A percentile compares a stretch with the other conserved stretches of the same genome.
Conservation (phyloP, 2,797 vertebrate genomes). For the Paedocypris micromegethes region DNA sequence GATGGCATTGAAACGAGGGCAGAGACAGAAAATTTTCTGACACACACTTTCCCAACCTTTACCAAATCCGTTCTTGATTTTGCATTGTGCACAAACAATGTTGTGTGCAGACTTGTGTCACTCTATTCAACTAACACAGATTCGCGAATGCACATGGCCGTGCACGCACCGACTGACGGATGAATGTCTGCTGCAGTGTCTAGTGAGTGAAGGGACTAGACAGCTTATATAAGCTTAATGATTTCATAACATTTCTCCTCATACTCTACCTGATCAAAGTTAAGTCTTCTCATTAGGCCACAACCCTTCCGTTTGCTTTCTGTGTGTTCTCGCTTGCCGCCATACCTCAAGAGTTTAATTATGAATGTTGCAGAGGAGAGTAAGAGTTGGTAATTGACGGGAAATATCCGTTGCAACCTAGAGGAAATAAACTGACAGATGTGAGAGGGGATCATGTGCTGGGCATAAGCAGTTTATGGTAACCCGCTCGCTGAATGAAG, state of each 20-base stretch:
- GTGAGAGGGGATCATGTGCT: conserved; percentile 26
- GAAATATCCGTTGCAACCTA: conserved; percentile 22
- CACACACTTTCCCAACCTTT: conserved; percentile 35
- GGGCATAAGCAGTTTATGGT: conserved; percentile 29
- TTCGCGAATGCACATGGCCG: background rate
- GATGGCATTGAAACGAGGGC: conserved; percentile 56
- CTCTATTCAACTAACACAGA: background rate
- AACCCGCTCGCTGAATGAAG: conserved; percentile 18
- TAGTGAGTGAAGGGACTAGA: conserved; percentile 3
- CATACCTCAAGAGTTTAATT: conserved; percentile 34
- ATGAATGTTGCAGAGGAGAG: conserved; percentile 9
- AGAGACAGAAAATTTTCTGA: conserved; percentile 38
- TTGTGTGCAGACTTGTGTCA: conserved; percentile 6
- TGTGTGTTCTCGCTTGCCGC: background rate
- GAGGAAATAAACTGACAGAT: conserved; percentile 33
- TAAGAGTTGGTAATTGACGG: conserved; percentile 21
- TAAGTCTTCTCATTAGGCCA: conserved; percentile 16
- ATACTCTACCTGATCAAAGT: conserved; percentile 20
- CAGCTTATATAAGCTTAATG: conserved; percentile 9
- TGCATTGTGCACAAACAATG: conserved; percentile 32
- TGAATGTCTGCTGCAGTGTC: conserved; percentile 1
- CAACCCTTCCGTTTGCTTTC: conserved; percentile 3
- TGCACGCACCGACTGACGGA: conserved; percentile 9
- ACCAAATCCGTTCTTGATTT: conserved; percentile 29
- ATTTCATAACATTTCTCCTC: conserved; percentile 1